phyloP scores from a whole-genome alignment of 1,140 invertebrate genomes.

The Pseudomyrmex dendroicus region DNA sequence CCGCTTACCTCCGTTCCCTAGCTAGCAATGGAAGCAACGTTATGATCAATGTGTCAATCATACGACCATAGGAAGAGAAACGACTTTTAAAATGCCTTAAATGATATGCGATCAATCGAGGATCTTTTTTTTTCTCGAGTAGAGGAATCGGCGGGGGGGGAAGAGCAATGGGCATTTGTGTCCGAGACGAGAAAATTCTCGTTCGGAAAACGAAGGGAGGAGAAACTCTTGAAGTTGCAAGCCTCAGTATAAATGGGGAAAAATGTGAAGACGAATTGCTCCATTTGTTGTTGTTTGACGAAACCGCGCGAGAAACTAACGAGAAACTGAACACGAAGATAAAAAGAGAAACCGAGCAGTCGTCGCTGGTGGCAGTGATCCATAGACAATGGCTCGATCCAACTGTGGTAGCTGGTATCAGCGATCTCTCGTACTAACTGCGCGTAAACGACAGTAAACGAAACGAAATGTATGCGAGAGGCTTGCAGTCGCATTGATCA shows the following conservation, averaged over 20 bases:
- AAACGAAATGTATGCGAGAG: constrained; percentile 69
- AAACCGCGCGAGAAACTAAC: constrained; percentile 16
- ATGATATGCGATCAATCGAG: constrained; percentile 28
- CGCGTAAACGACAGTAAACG: constrained; percentile 45
- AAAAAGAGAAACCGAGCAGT: constrained; percentile 26
- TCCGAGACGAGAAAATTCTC: constrained; percentile 18
- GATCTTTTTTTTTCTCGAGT: constrained; percentile 1
- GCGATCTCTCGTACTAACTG: constrained; percentile 56
- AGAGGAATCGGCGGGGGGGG: background rate
- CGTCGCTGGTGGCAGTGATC: constrained; percentile 67
- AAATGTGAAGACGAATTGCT: constrained; percentile 54
- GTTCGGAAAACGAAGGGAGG: constrained; percentile 16
- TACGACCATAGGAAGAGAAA: constrained; percentile 64
- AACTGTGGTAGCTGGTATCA: constrained; percentile 80
- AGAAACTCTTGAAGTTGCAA: constrained; percentile 62
- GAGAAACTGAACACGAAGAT: background rate
- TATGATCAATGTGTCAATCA: constrained; percentile 81
- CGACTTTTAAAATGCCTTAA: constrained; percentile 46
- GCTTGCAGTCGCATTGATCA: constrained; percentile 69
- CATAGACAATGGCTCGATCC: constrained; percentile 84
- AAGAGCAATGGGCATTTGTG: background rate
- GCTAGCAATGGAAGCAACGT: constrained; percentile 84
- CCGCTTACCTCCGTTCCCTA: constrained; percentile 84
- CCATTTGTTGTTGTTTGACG: constrained; percentile 6
- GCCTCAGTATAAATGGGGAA: constrained; percentile 60